Percentiles rank a stretch among this genome's conserved stretches.
Conservation (phyloP, 2,113 vertebrate species). For the Naja naja region DNA sequence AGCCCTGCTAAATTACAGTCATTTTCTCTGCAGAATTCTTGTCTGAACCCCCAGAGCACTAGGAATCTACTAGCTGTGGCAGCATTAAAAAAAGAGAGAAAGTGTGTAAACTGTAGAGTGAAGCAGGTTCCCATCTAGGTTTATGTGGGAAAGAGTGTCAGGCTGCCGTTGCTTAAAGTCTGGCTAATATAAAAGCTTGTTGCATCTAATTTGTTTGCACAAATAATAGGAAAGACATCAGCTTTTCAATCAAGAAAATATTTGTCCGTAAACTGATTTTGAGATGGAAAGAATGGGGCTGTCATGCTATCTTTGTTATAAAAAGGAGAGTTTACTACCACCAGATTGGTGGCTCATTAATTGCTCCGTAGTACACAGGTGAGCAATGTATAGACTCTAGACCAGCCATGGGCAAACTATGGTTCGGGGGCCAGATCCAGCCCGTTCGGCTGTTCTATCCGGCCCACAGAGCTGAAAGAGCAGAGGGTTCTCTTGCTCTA, state of each 20-base stretch:
- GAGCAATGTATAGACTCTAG: not conserved
- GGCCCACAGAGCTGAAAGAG: no score
- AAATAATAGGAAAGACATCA: not conserved
- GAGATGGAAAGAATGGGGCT: not conserved
- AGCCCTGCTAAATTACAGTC: conserved; percentile 55
- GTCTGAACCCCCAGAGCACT: conserved; percentile 15
- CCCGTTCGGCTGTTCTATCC: no score
- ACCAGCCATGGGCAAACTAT: no score
- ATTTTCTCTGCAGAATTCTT: conserved; percentile 51
- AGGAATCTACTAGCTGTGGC: not conserved
- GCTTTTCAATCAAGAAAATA: not conserved
- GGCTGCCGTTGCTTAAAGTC: conserved; percentile 12
- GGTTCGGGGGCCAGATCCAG: no score
- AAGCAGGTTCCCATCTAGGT: not conserved
- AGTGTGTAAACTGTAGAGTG: conserved; percentile 9
- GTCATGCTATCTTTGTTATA: not conserved
- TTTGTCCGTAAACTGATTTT: not conserved
- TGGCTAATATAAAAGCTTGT: conserved; percentile 20
- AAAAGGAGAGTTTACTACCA: not conserved
- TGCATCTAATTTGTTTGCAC: not conserved
- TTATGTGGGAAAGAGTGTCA: not conserved
- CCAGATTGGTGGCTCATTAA: not conserved
- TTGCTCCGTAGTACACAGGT: not conserved
- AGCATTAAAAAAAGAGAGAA: conserved; percentile 11
- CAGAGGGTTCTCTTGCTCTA: no score